Conservation (phyloP, 2,888 invertebrate genomes). For the Epistrophe eligans region DNA sequence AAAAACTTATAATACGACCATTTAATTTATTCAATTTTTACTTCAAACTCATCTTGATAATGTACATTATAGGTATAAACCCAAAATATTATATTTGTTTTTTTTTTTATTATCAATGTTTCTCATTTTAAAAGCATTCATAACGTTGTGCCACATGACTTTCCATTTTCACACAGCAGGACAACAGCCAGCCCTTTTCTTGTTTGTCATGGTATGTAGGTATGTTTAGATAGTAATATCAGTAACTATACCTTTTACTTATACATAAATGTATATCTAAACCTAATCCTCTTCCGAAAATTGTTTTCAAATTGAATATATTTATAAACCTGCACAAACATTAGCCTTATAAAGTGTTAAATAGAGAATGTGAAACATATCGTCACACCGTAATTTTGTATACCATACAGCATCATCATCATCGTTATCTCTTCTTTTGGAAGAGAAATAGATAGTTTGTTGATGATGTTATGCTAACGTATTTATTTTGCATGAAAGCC, state of each 20-base stretch:
- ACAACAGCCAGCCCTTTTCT: background rate
- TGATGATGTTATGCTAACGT: conserved; percentile 48
- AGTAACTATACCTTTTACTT: conserved; percentile 6
- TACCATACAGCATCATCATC: conserved; percentile 12
- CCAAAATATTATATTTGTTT: too few relatives aligned
- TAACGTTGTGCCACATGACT: background rate
- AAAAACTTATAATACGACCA: too few relatives aligned
- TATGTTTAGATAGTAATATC: background rate
- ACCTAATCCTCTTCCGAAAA: conserved; percentile 60
- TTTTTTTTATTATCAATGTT: background rate
- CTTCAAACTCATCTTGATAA: too few relatives aligned
- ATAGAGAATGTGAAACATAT: conserved; percentile 25
- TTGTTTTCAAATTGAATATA: conserved; percentile 69
- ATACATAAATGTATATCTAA: background rate
- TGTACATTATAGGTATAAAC: too few relatives aligned
- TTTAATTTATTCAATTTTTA: too few relatives aligned
- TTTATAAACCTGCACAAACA: conserved; percentile 48
- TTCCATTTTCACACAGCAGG: background rate
- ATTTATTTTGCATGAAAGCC: conserved; percentile 65
- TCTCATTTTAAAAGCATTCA: background rate
- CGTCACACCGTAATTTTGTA: background rate
- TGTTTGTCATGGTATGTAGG: background rate
- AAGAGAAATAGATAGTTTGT: conserved; percentile 44
- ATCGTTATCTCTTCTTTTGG: conserved; percentile 38
- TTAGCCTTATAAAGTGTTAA: conserved; percentile 42